Base-by-base conservation (phyloP, 2,797 vertebrate genomes). In the Galago senegalensis region DNA sequence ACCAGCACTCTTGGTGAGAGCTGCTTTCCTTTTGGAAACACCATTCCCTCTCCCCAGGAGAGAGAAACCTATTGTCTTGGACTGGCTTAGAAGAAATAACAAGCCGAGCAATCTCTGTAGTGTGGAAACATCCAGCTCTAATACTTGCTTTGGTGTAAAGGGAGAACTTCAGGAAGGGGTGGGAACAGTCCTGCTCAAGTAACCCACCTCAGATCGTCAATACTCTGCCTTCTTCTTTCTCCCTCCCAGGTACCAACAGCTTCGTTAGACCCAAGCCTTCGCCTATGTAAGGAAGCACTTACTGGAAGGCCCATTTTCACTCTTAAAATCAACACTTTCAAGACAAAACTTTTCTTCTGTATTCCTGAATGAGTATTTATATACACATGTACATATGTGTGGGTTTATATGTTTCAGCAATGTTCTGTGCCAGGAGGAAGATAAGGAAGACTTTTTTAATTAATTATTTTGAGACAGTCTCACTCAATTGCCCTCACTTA, bases 11-110 rank as follows among this genome's bases (percentile, higher is more conserved):
- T 61, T 85, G 83, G 70, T 87, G 87, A 92, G 89, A 94, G 60
- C 67, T 34, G 87, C 46, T 94, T 94, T 31, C 18, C 60, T 84
- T 94, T 94, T 40, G 75, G 84, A 97, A 95, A 80, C n/a, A 79
- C 49, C 17, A 46, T 58, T 77, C 37, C 72, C 13, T 89, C 69
- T 94, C 53, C 63, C 72, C 34, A 61, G 27, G 88, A 85, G 82
- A 94, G 46, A 87, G 34, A 14, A 82, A 86, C 80, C 46, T 81
- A 11, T 67, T 84, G n/a, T 95, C 37, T 83, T 60, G 43, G 72
- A 46, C 49, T 91, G 72, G 21, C 77, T 93, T 77, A 21, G 65
- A 34, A 60, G 43, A 80, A 88, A 65, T 67, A 69, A 49, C 67
- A 87, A 53, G 56, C n/a, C 63, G 79, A 58, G 82, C 56, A 43